Evolutionary conservation across 92 coral and sea anemone species (phyloP).

Genomic region (Galaxea fascicularis): DNA sequence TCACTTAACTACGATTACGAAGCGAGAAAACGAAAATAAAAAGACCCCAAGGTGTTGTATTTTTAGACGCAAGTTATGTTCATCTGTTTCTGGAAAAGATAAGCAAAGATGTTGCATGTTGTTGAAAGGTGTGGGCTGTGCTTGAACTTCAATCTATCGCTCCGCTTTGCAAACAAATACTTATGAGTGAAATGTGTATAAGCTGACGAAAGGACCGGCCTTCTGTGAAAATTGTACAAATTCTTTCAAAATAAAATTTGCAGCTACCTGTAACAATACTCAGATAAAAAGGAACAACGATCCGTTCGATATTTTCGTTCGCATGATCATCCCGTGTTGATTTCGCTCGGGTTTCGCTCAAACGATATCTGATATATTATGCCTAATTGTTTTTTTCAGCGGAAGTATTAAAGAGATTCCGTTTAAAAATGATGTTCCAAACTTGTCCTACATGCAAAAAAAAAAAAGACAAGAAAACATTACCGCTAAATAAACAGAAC

Average conservation of each 20-base stretch:
- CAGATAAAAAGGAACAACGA: no score
- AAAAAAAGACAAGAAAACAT: neutral
- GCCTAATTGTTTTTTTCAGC: neutral
- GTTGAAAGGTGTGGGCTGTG: neutral
- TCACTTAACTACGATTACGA: no score
- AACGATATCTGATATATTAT: no score
- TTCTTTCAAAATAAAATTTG: neutral
- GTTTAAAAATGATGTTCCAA: neutral
- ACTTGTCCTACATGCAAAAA: neutral
- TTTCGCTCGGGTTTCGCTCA: no score
- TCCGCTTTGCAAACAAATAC: neutral
- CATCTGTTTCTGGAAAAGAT: neutral
- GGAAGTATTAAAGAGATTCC: neutral
- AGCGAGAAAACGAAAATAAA: no score
- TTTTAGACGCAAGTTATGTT: neutral
- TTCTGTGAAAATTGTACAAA: neutral
- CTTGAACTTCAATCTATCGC: neutral
- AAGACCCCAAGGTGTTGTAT: no score
- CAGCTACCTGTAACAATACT: no score
- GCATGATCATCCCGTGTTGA: no score
- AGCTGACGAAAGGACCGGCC: neutral
- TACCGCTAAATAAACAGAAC: slow-evolving; percentile 6
- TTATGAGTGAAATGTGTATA: neutral
- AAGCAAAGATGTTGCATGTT: neutral
- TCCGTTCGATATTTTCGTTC: no score